A percentile compares a stretch with the other conserved stretches of the same genome.
Evolutionary conservation across 2,113 vertebrate genomes (phyloP).

Genomic region (Pomatostomus ruficeps): DNA sequence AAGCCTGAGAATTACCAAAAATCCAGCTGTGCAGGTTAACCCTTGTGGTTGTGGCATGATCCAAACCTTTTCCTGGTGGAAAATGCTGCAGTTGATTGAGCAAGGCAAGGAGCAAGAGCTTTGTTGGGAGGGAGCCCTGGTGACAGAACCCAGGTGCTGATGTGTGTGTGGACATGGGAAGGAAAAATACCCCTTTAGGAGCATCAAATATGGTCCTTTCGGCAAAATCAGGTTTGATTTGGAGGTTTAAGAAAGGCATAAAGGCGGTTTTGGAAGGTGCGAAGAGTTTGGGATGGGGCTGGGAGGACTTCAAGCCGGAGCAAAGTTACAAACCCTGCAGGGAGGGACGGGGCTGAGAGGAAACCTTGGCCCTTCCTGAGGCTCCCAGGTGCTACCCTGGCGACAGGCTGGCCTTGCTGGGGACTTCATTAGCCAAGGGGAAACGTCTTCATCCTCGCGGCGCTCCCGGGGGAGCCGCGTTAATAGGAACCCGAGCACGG

Average conservation of each 20-base stretch:
- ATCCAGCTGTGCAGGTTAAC: neutral
- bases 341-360: neutral
- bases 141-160: neutral
- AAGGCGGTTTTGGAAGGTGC: accelerated
- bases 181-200: neutral
- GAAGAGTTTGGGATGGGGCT: neutral
- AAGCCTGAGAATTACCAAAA: neutral
- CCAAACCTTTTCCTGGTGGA: neutral
- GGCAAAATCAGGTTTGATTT: neutral
- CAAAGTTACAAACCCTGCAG: neutral
- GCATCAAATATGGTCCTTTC: neutral
- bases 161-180: accelerated
- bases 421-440: conserved; percentile 5
- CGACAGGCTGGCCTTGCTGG: neutral
- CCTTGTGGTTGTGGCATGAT: neutral
- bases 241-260: neutral
- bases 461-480: neutral
- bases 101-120: neutral
- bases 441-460: neutral
- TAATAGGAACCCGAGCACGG: conserved; percentile 23
- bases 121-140: neutral
- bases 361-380: neutral
- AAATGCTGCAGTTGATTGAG: neutral
- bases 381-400: neutral
- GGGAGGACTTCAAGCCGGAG: neutral